These are phyloP conservation scores for Megaceryle maxima DNA, from an alignment of 2,113 vertebrate species.

Conservation along the genomic window DNA sequence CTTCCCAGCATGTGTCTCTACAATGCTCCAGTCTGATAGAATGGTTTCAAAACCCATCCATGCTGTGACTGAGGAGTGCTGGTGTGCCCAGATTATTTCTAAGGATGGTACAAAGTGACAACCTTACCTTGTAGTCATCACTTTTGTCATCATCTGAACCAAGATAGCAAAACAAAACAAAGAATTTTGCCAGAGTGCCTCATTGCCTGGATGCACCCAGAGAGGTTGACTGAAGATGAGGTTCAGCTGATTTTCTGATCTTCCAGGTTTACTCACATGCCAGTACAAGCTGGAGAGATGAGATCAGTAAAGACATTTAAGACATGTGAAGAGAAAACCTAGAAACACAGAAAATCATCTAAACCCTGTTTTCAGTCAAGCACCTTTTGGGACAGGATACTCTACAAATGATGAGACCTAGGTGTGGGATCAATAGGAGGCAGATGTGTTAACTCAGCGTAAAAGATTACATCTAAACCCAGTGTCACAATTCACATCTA, in stretches of 20 bases:
- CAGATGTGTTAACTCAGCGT: slow-evolving; percentile 11
- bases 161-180: background rate
- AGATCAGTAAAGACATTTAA: background rate
- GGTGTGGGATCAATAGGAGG: background rate
- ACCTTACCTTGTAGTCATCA: background rate
- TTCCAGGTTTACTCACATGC: background rate
- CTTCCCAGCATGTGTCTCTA: background rate
- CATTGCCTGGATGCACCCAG: background rate
- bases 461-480: background rate
- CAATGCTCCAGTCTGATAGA: background rate
- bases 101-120: background rate
- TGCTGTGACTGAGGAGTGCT: background rate
- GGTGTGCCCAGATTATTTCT: background rate
- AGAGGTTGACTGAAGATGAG: background rate
- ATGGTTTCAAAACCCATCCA: background rate
- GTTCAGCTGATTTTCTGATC: background rate
- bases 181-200: background rate
- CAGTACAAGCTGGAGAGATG: background rate
- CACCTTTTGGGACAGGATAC: background rate
- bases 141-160: background rate
- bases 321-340: background rate
- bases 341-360: background rate
- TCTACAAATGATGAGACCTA: background rate
- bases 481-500: background rate
- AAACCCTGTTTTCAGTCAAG: background rate